phyloP scores from a whole-genome alignment of 1,140 invertebrate genomes.

The Sogatella furcifera region DNA sequence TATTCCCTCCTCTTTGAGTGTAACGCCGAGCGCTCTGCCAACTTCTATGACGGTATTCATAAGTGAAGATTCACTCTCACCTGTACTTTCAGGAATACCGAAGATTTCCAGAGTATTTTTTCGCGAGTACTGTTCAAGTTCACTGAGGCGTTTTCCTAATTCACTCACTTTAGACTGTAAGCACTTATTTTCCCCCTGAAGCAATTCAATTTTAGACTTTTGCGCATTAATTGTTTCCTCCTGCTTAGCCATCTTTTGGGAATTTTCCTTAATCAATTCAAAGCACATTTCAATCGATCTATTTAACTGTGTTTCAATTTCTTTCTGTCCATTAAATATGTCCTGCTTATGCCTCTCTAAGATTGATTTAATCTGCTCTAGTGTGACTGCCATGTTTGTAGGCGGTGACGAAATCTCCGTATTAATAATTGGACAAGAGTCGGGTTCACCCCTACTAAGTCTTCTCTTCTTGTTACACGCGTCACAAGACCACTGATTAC shows the following conservation, averaged over 20 bases:
- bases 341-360: background rate
- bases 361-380: background rate
- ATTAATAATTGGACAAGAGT: background rate
- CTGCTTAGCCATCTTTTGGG: background rate
- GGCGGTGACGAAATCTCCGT: background rate
- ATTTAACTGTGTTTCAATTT: too few relatives aligned
- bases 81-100: background rate
- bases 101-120: constrained; percentile 4
- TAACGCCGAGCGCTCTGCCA: background rate
- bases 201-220: background rate
- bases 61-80: background rate
- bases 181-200: background rate
- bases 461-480: too few relatives aligned
- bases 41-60: background rate
- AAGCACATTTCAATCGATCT: background rate
- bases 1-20: background rate
- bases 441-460: background rate
- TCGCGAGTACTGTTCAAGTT: background rate
- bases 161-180: background rate
- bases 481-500: too few relatives aligned
- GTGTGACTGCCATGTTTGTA: background rate
- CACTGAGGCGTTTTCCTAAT: background rate
- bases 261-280: background rate
- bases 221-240: background rate
- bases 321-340: background rate